Evolutionary conservation across 2,797 vertebrate genomes (phyloP), one percentile per base, ranked within the genome.

Genomic region (Dallia pectoralis): DNA sequence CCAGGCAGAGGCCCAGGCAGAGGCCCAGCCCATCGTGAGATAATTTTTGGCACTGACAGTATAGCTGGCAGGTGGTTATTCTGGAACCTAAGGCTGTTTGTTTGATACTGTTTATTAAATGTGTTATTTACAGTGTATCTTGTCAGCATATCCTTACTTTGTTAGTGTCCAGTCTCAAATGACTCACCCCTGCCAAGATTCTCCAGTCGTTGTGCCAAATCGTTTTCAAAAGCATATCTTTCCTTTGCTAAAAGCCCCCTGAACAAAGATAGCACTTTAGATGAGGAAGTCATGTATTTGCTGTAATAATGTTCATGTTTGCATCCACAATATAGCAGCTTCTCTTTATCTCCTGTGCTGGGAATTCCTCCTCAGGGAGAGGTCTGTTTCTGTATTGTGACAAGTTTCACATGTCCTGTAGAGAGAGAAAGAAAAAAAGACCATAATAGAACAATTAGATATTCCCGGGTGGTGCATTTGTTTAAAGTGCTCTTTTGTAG

Each of bases 61-160:
- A 88, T 89, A 72, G 86, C 87, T 89, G 90, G 88, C 91, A 89
- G 79, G 67, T 56, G 80, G 84, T 71, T 83, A 44, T 75, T 82
- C 89, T 86, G 88, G 92, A 90, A 84, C 89, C 90, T 77, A 77
- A 78, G 86, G 85, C 90, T 88, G 27, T 90, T 83, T 77, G 86
- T 88, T 85, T 79, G 90, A 89, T 69, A 91, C 90, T 72, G 91
- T 88, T 93, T 89, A 95, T 93, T 94, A 93, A 95, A 94, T 91
- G 88, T 87, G 89, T 84, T 89, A 87, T 78, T 94, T 94, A 90
- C 94, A 44, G 40, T 44, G 40, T 11, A 93, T 92, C 81, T 90
- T 95, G 90, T 96, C 95, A 96, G 95, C 95, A 95, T 91, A 92
- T 95, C 92, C 93, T 93, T 84, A 81, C 92, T 93, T 94, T 94